A percentile compares a stretch with the other conserved stretches of the same genome.
Evolutionary conservation across 1,140 invertebrate genomes (phyloP).

Genomic region (Homarus americanus): DNA sequence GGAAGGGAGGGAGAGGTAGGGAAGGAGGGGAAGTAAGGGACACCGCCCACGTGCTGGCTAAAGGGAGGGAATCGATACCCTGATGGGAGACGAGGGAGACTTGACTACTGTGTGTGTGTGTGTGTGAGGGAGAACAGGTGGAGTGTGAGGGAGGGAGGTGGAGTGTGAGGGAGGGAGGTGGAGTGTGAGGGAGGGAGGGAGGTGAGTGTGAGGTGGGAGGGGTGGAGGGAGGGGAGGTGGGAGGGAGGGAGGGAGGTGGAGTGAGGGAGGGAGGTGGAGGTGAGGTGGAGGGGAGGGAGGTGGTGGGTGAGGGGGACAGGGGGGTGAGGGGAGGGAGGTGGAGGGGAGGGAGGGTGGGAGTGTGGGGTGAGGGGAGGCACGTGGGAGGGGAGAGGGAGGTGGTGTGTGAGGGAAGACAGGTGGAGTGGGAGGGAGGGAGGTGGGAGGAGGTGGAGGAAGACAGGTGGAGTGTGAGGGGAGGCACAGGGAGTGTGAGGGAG

Average conservation of each 20-base stretch:
- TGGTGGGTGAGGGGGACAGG: too few relatives aligned
- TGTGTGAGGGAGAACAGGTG: background rate
- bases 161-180: background rate
- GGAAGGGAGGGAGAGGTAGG: background rate
- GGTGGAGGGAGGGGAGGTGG: too few relatives aligned
- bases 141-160: too few relatives aligned
- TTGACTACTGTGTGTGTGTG: background rate
- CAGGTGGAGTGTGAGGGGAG: too few relatives aligned
- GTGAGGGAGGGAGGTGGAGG: background rate
- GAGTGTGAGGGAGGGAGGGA: too few relatives aligned
- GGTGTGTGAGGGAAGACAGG: background rate
- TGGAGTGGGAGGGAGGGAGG: too few relatives aligned
- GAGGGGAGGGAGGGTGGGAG: background rate
- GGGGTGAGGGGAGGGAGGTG: background rate
- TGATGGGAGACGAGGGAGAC: too few relatives aligned
- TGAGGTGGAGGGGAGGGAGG: too few relatives aligned
- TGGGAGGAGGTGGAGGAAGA: background rate
- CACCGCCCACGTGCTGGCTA: background rate
- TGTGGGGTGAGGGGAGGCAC: background rate
- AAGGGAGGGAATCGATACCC: background rate
- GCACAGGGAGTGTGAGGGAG: background rate
- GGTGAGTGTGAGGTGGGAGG: background rate
- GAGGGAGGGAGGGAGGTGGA: background rate
- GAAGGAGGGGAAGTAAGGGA: background rate
- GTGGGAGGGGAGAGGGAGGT: background rate